These are phyloP conservation scores for Peromyscus californicus DNA, from an alignment of 2,113 vertebrate species.

Conservation along the genomic window DNA sequence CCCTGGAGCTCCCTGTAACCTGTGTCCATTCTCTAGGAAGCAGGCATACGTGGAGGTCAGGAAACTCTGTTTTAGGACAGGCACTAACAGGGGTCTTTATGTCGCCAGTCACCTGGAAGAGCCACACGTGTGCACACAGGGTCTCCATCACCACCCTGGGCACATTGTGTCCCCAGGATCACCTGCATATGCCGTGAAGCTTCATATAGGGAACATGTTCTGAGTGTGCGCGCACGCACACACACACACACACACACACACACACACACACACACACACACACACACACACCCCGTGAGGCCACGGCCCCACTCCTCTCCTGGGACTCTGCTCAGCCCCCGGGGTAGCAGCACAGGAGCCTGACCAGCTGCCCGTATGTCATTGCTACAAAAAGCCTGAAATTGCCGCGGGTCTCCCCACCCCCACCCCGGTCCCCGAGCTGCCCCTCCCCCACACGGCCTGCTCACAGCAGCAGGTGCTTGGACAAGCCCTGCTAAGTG, in stretches of 20 bases:
- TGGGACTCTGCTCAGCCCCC: background rate
- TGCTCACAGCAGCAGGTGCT: background rate
- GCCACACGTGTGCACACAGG: background rate
- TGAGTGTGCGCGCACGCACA: background rate
- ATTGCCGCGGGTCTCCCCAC: no score
- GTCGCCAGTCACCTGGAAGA: background rate
- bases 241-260: no score
- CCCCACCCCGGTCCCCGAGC: background rate
- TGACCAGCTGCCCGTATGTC: background rate
- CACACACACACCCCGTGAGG: background rate
- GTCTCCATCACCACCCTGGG: no score
- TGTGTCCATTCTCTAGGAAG: background rate
- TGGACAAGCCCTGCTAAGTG: background rate
- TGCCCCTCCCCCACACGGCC: background rate
- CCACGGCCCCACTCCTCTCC: background rate
- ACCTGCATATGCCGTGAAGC: background rate
- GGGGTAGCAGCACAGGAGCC: background rate
- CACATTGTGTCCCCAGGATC: rapidly evolving
- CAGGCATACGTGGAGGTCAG: background rate
- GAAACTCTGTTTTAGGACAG: background rate
- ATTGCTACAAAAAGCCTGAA: background rate
- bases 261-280: no score
- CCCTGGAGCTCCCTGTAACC: no score
- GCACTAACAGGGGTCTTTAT: background rate
- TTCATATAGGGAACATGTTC: no score